Base-by-base conservation (phyloP, 2,888 invertebrate species). In the Drosophila monieri region DNA sequence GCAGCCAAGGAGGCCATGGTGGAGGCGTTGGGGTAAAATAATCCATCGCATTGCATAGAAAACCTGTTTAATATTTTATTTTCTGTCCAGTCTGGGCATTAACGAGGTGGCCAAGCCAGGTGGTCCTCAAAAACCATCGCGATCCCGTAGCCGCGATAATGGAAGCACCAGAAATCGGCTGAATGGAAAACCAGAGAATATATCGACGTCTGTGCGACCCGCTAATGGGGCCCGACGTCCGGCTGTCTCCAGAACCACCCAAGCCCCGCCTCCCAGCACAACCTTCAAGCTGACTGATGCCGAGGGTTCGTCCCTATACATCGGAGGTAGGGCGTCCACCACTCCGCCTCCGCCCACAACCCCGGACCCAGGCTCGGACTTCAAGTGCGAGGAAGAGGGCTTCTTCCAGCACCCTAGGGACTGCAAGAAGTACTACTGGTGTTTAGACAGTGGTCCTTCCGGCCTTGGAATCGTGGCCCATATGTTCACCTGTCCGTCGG, bases 371-470 rank as follows among this genome's bases (percentile, higher is more conserved):
- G 97, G 96, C 78, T 94, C 95, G 88, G 97, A 96, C 89, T 98
- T 98, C 91, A 96, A 96, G 90, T 98, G 98, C 90, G 95, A 95
- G 81, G 97, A 98, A 74, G 98, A 98, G 92, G 98, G 98, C 2
- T 98, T 98, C 93, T 98, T 95, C 92, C 95, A 95, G 14, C 97
- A 98, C 92, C 97, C 97, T 0, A 94, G 96, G 41, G 97, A 98
- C 91, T 98, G 98, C 91, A 97, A 97, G 90, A 97, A 97, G 90
- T 98, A 98, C 89, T 98, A 96, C 92, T 98, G 98, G 97, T 98
- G 98, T 89, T 92, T 98, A 74, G 97, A 97, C 89, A 96, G 95
- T 81, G 97, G 97, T 3, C 95, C 97, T 0, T 96, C 97, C 0
- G 96, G 97, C 86, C 93, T 97, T 15, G 98, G 97, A 71, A 95